Conservation (phyloP, 2,797 vertebrate genomes). For the Parauchenoglanis punctatus region DNA sequence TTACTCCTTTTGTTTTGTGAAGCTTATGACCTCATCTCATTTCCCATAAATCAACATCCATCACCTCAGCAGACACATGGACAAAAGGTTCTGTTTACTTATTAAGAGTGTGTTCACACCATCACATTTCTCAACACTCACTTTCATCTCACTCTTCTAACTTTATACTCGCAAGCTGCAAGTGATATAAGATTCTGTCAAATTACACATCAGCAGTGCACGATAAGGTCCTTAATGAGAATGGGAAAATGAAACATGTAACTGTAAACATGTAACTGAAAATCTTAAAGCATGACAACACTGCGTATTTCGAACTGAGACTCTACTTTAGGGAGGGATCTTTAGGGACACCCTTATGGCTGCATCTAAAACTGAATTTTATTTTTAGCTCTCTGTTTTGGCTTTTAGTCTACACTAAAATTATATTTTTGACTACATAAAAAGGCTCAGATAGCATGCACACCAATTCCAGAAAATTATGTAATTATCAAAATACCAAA, state of each 20-base stretch:
- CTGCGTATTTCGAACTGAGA: neutral
- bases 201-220: too few relatives aligned
- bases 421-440: neutral
- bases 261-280: neutral
- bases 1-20: neutral
- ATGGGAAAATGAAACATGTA: neutral
- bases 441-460: neutral
- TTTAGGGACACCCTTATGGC: neutral
- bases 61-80: conserved; percentile 8
- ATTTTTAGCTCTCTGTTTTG: neutral
- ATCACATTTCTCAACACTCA: conserved; percentile 11
- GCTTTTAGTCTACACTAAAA: neutral
- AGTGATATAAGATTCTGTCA: neutral
- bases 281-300: neutral
- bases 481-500: neutral
- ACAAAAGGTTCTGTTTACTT: conserved; percentile 21
- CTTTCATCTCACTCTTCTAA: neutral
- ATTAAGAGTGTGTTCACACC: conserved; percentile 1
- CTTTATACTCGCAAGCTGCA: neutral
- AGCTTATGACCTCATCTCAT: neutral
- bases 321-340: neutral
- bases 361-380: neutral
- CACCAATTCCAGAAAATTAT: neutral
- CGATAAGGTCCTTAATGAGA: neutral
- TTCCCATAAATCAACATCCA: conserved; percentile 7